Conservation (phyloP, 2,888 invertebrate genomes). For the Ormyrus nitidulus region DNA sequence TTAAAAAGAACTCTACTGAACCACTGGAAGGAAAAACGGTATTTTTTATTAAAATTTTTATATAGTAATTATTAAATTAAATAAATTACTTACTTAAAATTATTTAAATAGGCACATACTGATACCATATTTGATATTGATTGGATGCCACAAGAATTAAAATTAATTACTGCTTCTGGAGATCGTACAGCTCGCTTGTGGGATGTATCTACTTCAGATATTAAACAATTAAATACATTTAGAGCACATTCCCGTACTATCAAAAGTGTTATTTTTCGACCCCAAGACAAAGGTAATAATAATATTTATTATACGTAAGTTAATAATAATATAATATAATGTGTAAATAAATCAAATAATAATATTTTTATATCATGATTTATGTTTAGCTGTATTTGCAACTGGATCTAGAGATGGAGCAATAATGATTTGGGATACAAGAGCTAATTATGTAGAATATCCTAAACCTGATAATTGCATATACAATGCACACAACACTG, state of each 20-base stretch:
- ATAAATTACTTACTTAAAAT: constrained; percentile 21
- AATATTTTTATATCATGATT: not conserved
- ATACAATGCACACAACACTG: constrained; percentile 76
- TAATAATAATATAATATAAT: not conserved
- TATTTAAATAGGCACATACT: constrained; percentile 78
- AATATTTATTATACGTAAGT: not conserved
- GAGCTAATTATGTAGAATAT: constrained; percentile 75
- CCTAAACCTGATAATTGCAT: constrained; percentile 84
- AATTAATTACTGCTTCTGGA: constrained; percentile 89
- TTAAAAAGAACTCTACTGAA: constrained; percentile 52
- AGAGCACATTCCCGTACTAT: constrained; percentile 88
- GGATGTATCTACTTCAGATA: constrained; percentile 79
- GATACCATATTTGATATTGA: constrained; percentile 94
- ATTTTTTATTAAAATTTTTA: constrained; percentile 41
- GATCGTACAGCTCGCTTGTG: constrained; percentile 90
- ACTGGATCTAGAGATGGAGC: constrained; percentile 94
- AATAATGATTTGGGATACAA: constrained; percentile 90
- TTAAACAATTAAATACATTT: constrained; percentile 79
- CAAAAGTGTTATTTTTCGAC: constrained; percentile 86
- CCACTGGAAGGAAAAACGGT: constrained; percentile 77
- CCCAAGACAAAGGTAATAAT: constrained; percentile 77
- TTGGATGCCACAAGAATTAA: constrained; percentile 87
- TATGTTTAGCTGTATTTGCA: constrained; percentile 83
- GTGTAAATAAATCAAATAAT: not conserved
- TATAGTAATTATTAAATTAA: not conserved